Evolutionary conservation across 2,113 vertebrate genomes (phyloP), one percentile per base, ranked within the genome.

Genomic region (Erinaceus europaeus): DNA sequence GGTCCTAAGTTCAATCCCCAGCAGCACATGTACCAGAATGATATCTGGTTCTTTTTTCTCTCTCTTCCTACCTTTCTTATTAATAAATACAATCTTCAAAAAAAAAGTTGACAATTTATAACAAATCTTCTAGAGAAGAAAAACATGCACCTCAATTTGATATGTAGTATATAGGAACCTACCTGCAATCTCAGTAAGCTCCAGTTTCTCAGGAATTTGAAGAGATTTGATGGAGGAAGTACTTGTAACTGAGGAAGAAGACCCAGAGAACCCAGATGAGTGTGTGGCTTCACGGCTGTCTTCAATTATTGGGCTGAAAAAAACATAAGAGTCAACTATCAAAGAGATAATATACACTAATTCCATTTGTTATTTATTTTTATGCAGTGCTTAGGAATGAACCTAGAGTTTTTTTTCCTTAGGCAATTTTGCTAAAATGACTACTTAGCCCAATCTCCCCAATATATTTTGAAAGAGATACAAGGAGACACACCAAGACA

Each of bases 261-360:
- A 97, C 62, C 95, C 94, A 13, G 97, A 98, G 57, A 96, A 96
- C 84, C 95, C 97, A 12, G 98, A 97, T 46, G 96, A 94, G 29
- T 88, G 96, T 36, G 97, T 97, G 64, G 97, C 97, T 96, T 98
- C 98, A 55, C 95, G 84, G 62, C 98, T 98, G 6, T 95, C 93
- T 97, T 98, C 98, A 94, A 98, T 97, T 92, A 98, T 98, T 0
- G 98, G 98, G 89, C 98, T 98, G 94, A 80, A 91, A 95, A 62
- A 93, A 21, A 18, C 23, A 95, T 36, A 74, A 34, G 92, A 50
- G 14, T 61, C 36, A 55, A 15, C 88, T 34, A 9, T 88, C 38
- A 75, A 29, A 71, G 36, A 32, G 10, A 79, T 27, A 86, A 72
- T 61, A 80, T 11, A 32, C n/a, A 71, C 10, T 27, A 53, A 57